These are phyloP conservation scores for Bubo bubo DNA, from an alignment of 2,113 vertebrate species.

Conservation along the genomic window DNA sequence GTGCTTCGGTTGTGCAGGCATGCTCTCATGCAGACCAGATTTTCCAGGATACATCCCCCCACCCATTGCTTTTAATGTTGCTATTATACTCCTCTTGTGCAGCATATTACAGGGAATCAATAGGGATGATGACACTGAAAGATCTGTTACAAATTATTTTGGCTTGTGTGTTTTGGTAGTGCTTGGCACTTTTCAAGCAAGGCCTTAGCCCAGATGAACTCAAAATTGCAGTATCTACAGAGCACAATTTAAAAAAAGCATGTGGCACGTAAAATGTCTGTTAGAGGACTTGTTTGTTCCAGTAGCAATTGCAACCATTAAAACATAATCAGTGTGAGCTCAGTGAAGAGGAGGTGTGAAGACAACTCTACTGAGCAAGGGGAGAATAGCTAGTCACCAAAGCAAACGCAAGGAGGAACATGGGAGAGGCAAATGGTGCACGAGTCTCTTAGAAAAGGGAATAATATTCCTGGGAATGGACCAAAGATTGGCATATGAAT, in stretches of 20 bases:
- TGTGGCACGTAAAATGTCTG: background rate
- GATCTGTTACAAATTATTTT: background rate
- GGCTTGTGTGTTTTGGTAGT: background rate
- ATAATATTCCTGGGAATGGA: background rate
- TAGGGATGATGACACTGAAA: background rate
- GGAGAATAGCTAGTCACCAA: constrained; percentile 1
- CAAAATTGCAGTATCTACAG: background rate
- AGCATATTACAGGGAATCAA: background rate
- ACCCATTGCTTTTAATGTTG: background rate
- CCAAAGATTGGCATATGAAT: background rate
- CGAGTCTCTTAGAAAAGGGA: background rate
- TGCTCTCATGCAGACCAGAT: background rate
- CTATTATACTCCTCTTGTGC: background rate
- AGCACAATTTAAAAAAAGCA: background rate
- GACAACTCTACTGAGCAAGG: background rate
- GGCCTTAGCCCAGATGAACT: background rate
- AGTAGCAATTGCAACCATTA: constrained; percentile 5
- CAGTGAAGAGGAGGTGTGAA: constrained; percentile 56
- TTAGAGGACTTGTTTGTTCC: background rate
- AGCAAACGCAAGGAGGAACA: background rate
- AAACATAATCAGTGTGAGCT: constrained; percentile 19
- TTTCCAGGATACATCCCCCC: background rate
- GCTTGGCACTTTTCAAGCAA: background rate
- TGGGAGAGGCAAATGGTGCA: background rate
- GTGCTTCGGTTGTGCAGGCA: background rate